Conservation (phyloP, 2,113 vertebrate species). For the Atherinomorus stipes region DNA sequence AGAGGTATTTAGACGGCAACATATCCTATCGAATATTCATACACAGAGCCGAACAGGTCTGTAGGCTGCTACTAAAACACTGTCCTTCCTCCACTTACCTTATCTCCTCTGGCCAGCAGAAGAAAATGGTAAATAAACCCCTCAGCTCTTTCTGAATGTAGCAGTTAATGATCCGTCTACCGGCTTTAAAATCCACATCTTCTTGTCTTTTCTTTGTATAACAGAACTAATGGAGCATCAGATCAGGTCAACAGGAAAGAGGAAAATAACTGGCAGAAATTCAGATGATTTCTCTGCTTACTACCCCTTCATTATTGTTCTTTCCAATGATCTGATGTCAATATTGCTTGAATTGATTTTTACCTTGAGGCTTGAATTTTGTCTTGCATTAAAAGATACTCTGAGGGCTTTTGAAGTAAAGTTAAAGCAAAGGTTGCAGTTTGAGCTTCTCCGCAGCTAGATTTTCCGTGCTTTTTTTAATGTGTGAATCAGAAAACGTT, state of each 20-base stretch:
- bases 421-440: background rate
- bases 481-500: background rate
- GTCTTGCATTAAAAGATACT: background rate
- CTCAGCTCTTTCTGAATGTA: conserved; percentile 5
- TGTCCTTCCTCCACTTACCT: background rate
- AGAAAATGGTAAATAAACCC: conserved; percentile 11
- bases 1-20: conserved; percentile 67
- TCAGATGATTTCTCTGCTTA: no score
- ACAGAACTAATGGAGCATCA: conserved; percentile 8
- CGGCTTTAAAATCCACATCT: conserved; percentile 19
- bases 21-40: conserved; percentile 70
- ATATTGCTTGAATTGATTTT: background rate
- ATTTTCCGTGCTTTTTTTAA: background rate
- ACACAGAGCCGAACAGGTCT: conserved; percentile 46
- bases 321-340: background rate
- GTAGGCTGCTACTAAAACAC: conserved; percentile 14
- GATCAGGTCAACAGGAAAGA: conserved; percentile 14
- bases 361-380: background rate
- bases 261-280: conserved; percentile 19
- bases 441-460: background rate
- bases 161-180: conserved; percentile 36
- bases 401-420: background rate
- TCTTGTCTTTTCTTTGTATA: background rate
- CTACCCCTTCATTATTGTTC: background rate
- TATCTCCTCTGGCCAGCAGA: conserved; percentile 9